phyloP scores from a whole-genome alignment of 2,113 vertebrate species.

The Podiceps cristatus region DNA sequence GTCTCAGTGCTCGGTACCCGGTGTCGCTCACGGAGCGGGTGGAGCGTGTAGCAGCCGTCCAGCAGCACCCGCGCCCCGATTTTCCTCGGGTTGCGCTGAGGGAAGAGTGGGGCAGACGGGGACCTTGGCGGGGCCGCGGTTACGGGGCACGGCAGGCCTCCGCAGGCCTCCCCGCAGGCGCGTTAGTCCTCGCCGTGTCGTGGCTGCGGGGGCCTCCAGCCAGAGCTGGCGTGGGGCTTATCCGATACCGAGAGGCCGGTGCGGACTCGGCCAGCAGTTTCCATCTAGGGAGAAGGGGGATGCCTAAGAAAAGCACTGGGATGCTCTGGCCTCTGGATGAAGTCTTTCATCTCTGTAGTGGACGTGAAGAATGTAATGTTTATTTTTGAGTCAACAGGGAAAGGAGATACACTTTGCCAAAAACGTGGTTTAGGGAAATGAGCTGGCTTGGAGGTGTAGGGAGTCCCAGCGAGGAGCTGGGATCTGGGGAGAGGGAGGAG shows the following conservation, averaged over 20 bases:
- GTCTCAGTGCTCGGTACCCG: too few relatives aligned
- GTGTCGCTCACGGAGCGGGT: neutral
- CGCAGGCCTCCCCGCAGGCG: fast-evolving
- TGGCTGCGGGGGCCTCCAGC: neutral
- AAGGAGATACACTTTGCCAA: neutral
- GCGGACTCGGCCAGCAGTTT: too few relatives aligned
- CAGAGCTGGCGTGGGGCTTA: fast-evolving
- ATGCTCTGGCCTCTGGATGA: neutral
- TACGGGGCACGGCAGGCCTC: fast-evolving
- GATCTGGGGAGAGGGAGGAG: neutral
- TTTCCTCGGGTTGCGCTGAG: neutral
- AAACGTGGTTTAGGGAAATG: neutral
- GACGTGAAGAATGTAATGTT: neutral
- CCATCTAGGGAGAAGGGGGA: neutral
- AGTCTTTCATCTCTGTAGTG: neutral
- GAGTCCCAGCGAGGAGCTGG: neutral
- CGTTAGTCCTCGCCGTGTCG: fast-evolving
- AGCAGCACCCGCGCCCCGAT: neutral
- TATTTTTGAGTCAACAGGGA: neutral
- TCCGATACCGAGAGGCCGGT: fast-evolving
- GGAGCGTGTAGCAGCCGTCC: neutral
- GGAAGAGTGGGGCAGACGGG: neutral
- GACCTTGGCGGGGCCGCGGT: fast-evolving
- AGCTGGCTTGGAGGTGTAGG: fast-evolving
- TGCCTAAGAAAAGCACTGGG: neutral